Evolutionary conservation across 2,888 invertebrate genomes (phyloP), one percentile per base, ranked within the genome.

Genomic region (Diloba caeruleocephala): DNA sequence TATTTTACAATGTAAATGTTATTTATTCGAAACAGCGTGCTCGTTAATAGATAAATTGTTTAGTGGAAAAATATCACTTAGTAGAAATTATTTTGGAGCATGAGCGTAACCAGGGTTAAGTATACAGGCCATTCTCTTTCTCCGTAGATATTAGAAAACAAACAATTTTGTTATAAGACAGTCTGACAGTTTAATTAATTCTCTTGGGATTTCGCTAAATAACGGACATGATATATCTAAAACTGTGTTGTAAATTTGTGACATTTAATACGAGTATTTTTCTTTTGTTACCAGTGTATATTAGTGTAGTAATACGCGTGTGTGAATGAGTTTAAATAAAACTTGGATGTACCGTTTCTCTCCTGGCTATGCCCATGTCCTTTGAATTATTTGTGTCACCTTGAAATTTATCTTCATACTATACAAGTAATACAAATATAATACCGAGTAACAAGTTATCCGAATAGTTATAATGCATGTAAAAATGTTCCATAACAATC

Each of bases 401-500:
- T 31, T 15, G 10, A 46, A 4, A 15, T 3, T 39, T 1, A 8
- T 15, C 5, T 7, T 8, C 7, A 34, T 38, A 48, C 50, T 34
- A 46, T 54, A 59, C 33, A 55, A 52, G 53, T 46, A 49, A 51
- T 61, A 71, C 53, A 44, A n/a, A n/a, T 53, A 23, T 45, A 72
- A 70, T 73, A 67, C 55, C 55, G 54, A 77, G 60, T 72, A 82
- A 79, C 80, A 76, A 81, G 78, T 78, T 62, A 71, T 67, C 74
- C 64, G 71, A 63, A 66, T 73, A 58, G 71, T 61, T 71, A 68
- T 61, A 61, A 66, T 66, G 29, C 71, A 70, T 68, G 69, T 79
- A 77, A 78, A 78, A 74, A 76, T 70, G 71, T 65, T 74, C 57
- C 58, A 69, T 75, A 81, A 81, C 76, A 82, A 66, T 74, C 77